Base-by-base conservation (phyloP, 2,888 invertebrate genomes). In the Drosophila antonietae region DNA sequence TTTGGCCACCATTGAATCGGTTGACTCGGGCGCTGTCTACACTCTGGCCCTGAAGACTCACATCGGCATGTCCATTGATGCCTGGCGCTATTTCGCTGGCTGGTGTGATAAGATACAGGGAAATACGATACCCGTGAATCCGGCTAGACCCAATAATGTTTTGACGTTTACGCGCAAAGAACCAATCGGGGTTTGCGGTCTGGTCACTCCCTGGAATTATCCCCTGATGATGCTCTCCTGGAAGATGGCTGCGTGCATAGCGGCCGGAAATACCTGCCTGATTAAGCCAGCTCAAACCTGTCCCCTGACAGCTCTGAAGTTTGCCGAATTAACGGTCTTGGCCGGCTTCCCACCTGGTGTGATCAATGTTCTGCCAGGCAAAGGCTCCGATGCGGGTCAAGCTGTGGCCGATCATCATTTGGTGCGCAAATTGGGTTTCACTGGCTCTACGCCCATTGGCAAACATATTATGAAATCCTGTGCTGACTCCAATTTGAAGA, bases 191-290 rank as follows among this genome's bases (percentile, higher is more conserved):
- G 98, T 99, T 4, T 98, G 97, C 88, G 98, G 96, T 0, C 93
- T 99, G 18, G 95, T 99, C 18, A 98, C 98, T 0, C 98, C 99
- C 0, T 99, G 99, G 99, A 99, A 99, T 93, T 99, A 99, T 92
- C 99, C 99, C 0, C 93, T 99, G 12, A 99, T 99, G 99, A 99
- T 99, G 99, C 93, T 99, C 14, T 97, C 98, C 0, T 99, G 98
- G 98, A 99, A 99, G 93, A 98, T 98, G 98, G 98, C 98, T 0
- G 98, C 99, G 4, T 99, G 98, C 90, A 94, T 99, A 53, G 98
- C 98, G 0, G 98, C 98, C 10, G 99, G 99, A 41, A 99, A 99
- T 91, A 98, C 98, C 0, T 98, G 98, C 0, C 96, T 99, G 0
- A 97, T 98, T 92, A 99, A 99, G 93, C 99, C 99, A 0, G 98